These are phyloP conservation scores for Hybos culiciformis DNA, from an alignment of 2,888 invertebrate species.

Conservation along the genomic window DNA sequence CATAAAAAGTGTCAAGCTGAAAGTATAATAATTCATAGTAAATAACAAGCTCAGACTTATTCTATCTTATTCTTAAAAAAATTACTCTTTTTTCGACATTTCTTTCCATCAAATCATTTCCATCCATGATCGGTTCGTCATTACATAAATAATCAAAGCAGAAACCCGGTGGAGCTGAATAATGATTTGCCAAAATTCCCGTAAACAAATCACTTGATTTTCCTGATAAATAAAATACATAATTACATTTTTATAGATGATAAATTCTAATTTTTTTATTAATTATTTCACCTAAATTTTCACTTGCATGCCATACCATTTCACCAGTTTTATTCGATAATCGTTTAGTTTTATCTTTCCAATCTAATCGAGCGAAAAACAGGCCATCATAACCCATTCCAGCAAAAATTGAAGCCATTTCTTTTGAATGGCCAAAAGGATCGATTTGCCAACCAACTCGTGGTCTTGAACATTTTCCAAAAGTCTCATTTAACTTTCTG, in stretches of 20 bases:
- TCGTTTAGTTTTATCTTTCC: constrained; percentile 59
- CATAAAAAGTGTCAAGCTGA: constrained; percentile 45
- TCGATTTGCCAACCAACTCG: constrained; percentile 77
- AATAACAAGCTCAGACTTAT: not conserved
- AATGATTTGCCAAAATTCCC: constrained; percentile 67
- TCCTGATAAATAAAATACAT: constrained; percentile 36
- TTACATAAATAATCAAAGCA: constrained; percentile 81
- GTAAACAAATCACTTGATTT: constrained; percentile 63
- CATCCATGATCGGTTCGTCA: constrained; percentile 79
- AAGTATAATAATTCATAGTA: constrained; percentile 7
- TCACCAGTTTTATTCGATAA: constrained; percentile 51
- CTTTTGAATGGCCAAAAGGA: constrained; percentile 75
- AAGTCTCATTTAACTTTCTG: constrained; percentile 51
- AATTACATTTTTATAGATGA: not conserved
- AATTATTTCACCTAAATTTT: constrained; percentile 45
- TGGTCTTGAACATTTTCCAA: constrained; percentile 62
- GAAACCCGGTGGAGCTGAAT: constrained; percentile 77
- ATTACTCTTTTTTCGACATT: constrained; percentile 63
- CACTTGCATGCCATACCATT: constrained; percentile 70
- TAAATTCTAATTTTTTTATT: not conserved
- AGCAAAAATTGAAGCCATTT: constrained; percentile 67
- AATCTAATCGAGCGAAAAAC: constrained; percentile 76
- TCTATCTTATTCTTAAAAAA: not conserved
- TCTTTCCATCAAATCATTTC: constrained; percentile 61
- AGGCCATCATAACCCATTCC: constrained; percentile 82